Base-by-base conservation (phyloP, 2,888 invertebrate species). In the Ptychoptera contaminata region DNA sequence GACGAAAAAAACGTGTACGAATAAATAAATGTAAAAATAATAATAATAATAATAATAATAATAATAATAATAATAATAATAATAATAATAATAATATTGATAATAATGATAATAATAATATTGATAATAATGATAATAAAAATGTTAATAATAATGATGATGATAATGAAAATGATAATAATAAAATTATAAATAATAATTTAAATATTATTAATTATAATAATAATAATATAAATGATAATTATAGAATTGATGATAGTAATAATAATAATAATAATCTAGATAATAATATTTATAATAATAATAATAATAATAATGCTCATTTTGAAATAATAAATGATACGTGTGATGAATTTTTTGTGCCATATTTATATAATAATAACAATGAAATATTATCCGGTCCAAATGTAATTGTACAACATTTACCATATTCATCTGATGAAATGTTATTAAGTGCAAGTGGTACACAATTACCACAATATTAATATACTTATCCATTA, bases 1-100 rank as follows among this genome's bases (percentile, higher is more conserved):
- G 59, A 37, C 59, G 63, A 44, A 58, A 57, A 12, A 65, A 64
- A 43, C 57, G 65, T 9, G 58, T 65, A 29, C 56, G 65, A 3
- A 34, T 16, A 8, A 44, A 47, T 15, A 37, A 44, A 12, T 42
- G 38, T 16, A 34, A 12, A 36, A 47, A 31, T 36, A 45, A 39
- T 34, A 32, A 7, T 32, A 37, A n/a, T 29, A 40, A 44, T 12
- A 16, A 39, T 39, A 44, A 39, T 40, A 30, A 16, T 6, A 40
- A 31, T 40, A 40, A 16, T 32, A 40, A 15, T 34, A 40, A 16
- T 10, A 40, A 40, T 15, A 40, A 30, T 12, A 40, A 30, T 15
- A 30, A 32, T 40, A 40, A 34, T 32, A 40, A 40, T 31, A 31
- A 2, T 31, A 40, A 31, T 32, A 14, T 12, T 31, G 16, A 16